phyloP scores from a whole-genome alignment of 2,888 invertebrate genomes.

The Galerucella calmariensis region DNA sequence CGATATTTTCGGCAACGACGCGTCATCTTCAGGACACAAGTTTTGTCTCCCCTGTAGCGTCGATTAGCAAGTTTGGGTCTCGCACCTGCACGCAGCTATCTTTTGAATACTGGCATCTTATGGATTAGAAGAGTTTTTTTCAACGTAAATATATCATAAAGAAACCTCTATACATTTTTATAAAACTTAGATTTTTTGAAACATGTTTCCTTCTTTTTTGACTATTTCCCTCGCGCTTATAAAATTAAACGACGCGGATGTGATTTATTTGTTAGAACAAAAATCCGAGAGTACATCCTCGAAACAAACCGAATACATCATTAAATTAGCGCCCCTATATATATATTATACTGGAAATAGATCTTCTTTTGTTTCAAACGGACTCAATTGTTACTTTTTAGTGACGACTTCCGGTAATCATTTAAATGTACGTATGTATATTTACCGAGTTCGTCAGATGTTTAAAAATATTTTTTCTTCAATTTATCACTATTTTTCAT shows the following conservation, averaged over 20 bases:
- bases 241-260: conserved; percentile 29
- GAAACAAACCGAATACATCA: conserved; percentile 24
- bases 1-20: no score
- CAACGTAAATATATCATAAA: no score
- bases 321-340: conserved; percentile 44
- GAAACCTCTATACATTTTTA: no score
- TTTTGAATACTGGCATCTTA: no score
- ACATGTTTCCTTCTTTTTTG: no score
- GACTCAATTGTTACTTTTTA: conserved; percentile 55
- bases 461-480: conserved; percentile 16
- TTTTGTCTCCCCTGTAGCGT: no score
- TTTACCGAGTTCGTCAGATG: conserved; percentile 9
- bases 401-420: conserved; percentile 53
- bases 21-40: no score
- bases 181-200: no score
- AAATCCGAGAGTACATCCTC: conserved; percentile 42
- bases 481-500: not conserved
- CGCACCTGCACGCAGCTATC: no score
- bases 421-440: conserved; percentile 30
- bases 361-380: conserved; percentile 49
- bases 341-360: conserved; percentile 41
- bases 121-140: no score
- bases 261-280: conserved; percentile 41
- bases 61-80: no score
- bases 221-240: no score